phyloP scores from a whole-genome alignment of 2,113 vertebrate species.

The Passer domesticus region DNA sequence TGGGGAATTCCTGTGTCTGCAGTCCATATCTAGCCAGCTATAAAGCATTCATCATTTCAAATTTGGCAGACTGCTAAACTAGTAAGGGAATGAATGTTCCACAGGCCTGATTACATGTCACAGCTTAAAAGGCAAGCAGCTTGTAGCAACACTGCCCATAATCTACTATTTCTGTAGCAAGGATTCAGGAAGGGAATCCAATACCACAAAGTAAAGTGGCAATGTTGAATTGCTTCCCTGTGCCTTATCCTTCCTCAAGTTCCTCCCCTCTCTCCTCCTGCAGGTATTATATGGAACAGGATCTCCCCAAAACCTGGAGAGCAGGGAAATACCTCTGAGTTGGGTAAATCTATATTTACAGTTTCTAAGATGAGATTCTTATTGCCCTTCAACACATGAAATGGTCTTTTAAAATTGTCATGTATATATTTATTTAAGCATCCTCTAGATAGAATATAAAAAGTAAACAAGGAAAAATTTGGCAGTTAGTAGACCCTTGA shows the following conservation, averaged over 20 bases:
- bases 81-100: neutral
- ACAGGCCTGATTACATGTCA: neutral
- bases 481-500: neutral
- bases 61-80: neutral
- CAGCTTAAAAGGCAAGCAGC: neutral
- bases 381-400: neutral
- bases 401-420: neutral
- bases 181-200: neutral
- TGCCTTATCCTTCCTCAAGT: neutral
- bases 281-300: neutral
- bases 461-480: neutral
- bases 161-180: neutral
- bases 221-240: neutral
- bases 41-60: neutral
- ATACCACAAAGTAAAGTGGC: neutral
- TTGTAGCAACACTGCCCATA: neutral
- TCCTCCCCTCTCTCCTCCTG: neutral
- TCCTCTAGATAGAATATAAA: neutral
- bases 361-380: neutral
- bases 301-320: neutral
- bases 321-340: neutral
- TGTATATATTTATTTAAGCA: neutral
- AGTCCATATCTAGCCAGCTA: neutral
- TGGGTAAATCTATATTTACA: neutral
- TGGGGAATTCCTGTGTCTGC: neutral